Conservation (phyloP, 2,888 invertebrate genomes). For the Lochmaea crataegi region DNA sequence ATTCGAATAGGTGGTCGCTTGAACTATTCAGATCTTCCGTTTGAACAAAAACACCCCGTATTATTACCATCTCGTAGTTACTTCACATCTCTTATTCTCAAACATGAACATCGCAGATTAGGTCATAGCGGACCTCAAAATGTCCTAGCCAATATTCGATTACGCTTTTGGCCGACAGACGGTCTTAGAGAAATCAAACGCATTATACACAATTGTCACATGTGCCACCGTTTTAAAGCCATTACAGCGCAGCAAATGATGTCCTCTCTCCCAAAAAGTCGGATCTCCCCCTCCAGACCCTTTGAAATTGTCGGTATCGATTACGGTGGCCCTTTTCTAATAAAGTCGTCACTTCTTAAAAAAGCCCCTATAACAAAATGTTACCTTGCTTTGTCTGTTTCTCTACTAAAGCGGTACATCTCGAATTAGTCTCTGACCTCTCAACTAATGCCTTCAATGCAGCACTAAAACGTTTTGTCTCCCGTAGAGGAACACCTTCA, state of each 20-base stretch:
- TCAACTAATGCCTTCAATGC: neutral
- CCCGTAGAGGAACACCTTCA: neutral
- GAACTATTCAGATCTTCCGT: no score
- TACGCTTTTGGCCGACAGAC: no score
- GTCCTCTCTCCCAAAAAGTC: conserved; percentile 2
- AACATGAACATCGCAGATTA: neutral
- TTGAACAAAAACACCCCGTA: neutral
- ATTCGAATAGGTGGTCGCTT: neutral
- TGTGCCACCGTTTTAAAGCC: neutral
- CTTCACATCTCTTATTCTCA: neutral
- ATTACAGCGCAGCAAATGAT: neutral
- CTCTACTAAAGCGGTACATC: neutral
- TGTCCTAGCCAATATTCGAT: neutral
- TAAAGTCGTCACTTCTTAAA: neutral
- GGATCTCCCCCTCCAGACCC: neutral
- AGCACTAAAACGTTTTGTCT: neutral
- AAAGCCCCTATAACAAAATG: neutral
- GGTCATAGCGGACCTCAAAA: neutral
- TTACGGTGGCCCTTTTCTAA: neutral
- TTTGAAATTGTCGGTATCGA: neutral
- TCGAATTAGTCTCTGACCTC: neutral
- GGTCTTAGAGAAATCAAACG: no score
- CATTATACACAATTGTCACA: neutral
- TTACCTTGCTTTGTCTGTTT: neutral
- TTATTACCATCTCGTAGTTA: neutral